Base-by-base conservation (phyloP, 2,888 invertebrate species). In the Acanthosepion lycidas region DNA sequence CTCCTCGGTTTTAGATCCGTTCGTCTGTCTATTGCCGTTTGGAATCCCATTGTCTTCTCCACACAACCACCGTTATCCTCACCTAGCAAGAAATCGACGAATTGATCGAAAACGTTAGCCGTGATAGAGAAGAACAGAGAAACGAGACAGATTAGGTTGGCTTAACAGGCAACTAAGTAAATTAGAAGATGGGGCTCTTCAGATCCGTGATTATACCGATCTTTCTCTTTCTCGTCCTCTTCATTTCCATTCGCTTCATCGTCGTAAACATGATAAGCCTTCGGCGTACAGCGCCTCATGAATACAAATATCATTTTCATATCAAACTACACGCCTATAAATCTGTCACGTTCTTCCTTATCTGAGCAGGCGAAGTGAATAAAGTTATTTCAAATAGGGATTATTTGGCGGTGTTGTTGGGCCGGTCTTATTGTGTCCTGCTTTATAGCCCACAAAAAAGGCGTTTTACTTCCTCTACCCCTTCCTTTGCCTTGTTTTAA, bases 241-340 rank as follows among this genome's bases (percentile, higher is more conserved):
- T n/a, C 78, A 28, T n/a, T 8, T n/a, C n/a, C 78, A 3, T n/a
- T 78, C 78, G 78, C 78, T 78, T 78, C 78, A 78, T n/a, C 78
- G 78, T 78, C 78, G 78, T 78, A 78, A 78, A 78, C 78, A 78
- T 18, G 78, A 78, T 78, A 78, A 78, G 78, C 78, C 78, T 78
- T 33, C 78, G n/a, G 78, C 78, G n/a, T n/a, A 78, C 78, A 78
- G 78, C 78, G 78, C 78, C 78, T 33, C n/a, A 78, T 78, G 78
- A 78, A 78, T 78, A 78, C 78, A 78, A 78, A 78, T 78, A 78
- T 78, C n/a, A 78, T 78, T 78, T 78, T n/a, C 78, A 78, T 78
- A 78, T 78, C 78, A 78, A 78, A n/a, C 78, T 78, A 33, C 78
- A 78, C 78, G 78, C 78, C 78, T 78, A 78, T 78, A 78, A 78